phyloP scores from a whole-genome alignment of 2,113 vertebrate species.

The Dipodomys ordii region DNA sequence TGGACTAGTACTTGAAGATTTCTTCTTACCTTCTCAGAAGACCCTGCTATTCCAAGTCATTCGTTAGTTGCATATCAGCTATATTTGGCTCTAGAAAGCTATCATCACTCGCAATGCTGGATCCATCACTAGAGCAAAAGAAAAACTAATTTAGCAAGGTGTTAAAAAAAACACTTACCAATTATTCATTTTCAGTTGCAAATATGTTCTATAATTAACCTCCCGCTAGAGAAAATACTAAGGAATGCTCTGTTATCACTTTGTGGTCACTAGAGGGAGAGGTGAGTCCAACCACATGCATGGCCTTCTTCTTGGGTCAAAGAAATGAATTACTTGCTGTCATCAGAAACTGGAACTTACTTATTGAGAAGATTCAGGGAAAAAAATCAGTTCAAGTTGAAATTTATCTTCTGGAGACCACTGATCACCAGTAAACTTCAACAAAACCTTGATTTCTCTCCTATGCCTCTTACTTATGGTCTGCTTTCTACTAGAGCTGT shows the following conservation, averaged over 20 bases:
- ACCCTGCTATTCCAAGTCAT: slow-evolving; percentile 45
- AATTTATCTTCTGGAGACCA: slow-evolving; percentile 36
- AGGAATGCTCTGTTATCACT: neutral
- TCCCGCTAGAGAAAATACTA: slow-evolving; percentile 4
- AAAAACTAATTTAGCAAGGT: slow-evolving; percentile 65
- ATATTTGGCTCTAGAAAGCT: slow-evolving; percentile 84
- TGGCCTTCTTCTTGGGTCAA: neutral
- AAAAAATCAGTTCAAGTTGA: slow-evolving; percentile 6
- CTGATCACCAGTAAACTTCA: neutral
- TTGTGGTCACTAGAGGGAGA: neutral
- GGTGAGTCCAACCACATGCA: neutral
- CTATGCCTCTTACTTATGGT: neutral
- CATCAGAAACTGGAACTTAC: slow-evolving; percentile 4
- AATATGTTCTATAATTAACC: slow-evolving; percentile 40
- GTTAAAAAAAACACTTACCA: neutral
- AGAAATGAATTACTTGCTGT: slow-evolving; percentile 3
- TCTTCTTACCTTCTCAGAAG: slow-evolving; percentile 80
- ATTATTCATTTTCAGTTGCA: slow-evolving; percentile 5
- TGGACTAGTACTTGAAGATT: neutral
- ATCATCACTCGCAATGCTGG: slow-evolving; percentile 86
- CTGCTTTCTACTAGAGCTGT: neutral
- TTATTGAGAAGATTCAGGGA: slow-evolving; percentile 47
- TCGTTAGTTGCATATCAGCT: slow-evolving; percentile 75
- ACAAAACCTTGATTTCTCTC: neutral
- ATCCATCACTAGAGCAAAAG: slow-evolving; percentile 85